Base-by-base conservation (phyloP, 1,140 invertebrate species). In the Meloidogyne chitwoodi region DNA sequence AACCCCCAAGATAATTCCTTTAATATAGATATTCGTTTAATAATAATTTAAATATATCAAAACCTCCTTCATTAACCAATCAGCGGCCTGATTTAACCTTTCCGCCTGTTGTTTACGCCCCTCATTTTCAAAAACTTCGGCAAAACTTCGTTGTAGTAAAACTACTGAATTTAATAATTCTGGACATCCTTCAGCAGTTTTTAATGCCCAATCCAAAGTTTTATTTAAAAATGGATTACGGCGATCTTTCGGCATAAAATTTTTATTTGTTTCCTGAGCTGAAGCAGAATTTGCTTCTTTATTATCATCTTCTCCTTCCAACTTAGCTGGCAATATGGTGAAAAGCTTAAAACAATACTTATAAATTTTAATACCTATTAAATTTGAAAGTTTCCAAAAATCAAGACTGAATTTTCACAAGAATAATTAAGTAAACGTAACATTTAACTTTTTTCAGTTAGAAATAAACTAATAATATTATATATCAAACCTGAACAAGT, bases 201-300 rank as follows among this genome's bases (percentile, higher is more conserved):
- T 41, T 14, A 69, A 14, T 14, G 70, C 38, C 74, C 74, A 75
- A 29, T 75, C 69, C 6, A 75, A 22, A 1, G 74, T 61, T 73
- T 69, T 75, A 69, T 75, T 75, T 34, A 75, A n/a, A 73, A 75
- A 75, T 2, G 64, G 31, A 12, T 2, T 38, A 4, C 74, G 31
- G 8, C 74, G 74, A 29, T 75, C 74, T 22, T 27, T 61, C 4
- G 26, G 31, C 5, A 38, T 1, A 65, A 1, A 27, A 6, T 41
- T 44, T 24, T 65, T 75, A 34, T 75, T 34, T 19, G 74, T 41
- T 24, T 73, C 48, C 10, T 38, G 34, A 38, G 38, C 48, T 56
- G 48, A 56, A 8, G 5, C 12, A n/a, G 19, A 38, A 38, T 38
- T n/a, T 4, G 6, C 48, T 4, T 56, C 48, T n/a, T n/a, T 56